Evolutionary conservation across 2,888 invertebrate genomes (phyloP).

Genomic region (Melinopterus prodromus): DNA sequence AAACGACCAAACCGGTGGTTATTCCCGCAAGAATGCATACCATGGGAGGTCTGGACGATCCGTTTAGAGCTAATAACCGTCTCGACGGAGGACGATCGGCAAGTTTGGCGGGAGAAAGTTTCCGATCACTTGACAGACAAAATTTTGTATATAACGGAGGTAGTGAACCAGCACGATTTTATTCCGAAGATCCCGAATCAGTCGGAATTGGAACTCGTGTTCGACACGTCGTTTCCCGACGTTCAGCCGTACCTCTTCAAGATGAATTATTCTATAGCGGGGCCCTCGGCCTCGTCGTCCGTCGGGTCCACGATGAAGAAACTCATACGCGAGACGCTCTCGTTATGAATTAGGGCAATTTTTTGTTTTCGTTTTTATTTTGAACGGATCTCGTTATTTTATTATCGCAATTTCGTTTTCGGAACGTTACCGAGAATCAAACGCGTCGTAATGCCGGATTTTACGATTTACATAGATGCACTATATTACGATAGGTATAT

Average conservation of each 20-base stretch:
- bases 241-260: constrained; percentile 98
- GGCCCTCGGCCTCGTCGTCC: constrained; percentile 76
- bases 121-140: constrained; percentile 91
- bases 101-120: constrained; percentile 86
- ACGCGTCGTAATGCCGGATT: neutral
- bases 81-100: constrained; percentile 86
- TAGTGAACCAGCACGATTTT: constrained; percentile 96
- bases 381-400: neutral
- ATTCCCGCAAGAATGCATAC: constrained; percentile 89
- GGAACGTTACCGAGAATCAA: no score
- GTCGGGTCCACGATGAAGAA: constrained; percentile 91
- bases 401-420: no score
- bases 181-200: constrained; percentile 95
- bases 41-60: constrained; percentile 99
- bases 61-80: constrained; percentile 88
- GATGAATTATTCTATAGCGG: constrained; percentile 83
- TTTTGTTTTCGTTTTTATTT: constrained; percentile 29
- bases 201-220: constrained; percentile 91
- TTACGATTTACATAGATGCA: neutral
- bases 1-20: constrained; percentile 90
- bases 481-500: no score
- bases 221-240: constrained; percentile 92
- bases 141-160: constrained; percentile 92
- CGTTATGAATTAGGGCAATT: constrained; percentile 67
- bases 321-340: constrained; percentile 85